Evolutionary conservation across 2,113 vertebrate genomes (phyloP).

Genomic region (Bos javanicus): DNA sequence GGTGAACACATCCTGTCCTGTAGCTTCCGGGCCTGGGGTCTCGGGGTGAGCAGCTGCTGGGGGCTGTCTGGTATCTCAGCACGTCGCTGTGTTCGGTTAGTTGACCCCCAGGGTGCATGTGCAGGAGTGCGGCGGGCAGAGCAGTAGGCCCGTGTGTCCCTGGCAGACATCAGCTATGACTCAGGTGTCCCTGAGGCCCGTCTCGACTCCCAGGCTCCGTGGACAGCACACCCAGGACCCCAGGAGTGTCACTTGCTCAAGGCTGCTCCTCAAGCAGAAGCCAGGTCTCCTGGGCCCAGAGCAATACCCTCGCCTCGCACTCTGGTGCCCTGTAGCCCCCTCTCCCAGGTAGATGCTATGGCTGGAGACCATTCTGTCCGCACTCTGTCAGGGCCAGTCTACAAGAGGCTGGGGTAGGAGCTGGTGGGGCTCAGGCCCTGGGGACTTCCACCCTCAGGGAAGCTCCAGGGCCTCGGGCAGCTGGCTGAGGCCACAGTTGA

Average conservation of each 20-base stretch:
- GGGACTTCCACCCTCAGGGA: neutral
- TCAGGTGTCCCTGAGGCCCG: neutral
- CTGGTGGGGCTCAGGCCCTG: neutral
- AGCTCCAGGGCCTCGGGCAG: neutral
- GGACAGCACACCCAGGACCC: too few relatives aligned
- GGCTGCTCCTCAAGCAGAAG: neutral
- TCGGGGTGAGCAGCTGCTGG: neutral
- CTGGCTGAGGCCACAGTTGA: neutral
- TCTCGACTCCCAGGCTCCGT: neutral
- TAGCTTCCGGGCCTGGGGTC: neutral
- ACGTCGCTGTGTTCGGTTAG: neutral
- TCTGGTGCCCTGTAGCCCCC: neutral
- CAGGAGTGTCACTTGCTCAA: neutral
- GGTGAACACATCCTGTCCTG: too few relatives aligned
- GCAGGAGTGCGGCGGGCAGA: neutral
- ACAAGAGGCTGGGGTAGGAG: neutral
- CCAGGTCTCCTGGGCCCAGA: neutral
- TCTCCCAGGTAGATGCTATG: neutral
- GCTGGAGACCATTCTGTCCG: rapidly evolving
- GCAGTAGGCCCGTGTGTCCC: neutral
- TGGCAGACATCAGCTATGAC: neutral
- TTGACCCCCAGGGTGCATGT: too few relatives aligned
- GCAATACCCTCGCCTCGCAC: rapidly evolving
- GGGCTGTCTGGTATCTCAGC: neutral
- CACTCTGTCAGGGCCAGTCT: neutral